A percentile compares a stretch with the other conserved stretches of the same genome.
These are phyloP conservation scores for Campoletis sonorensis DNA, from an alignment of 1,140 invertebrate genomes.

Conservation along the genomic window DNA sequence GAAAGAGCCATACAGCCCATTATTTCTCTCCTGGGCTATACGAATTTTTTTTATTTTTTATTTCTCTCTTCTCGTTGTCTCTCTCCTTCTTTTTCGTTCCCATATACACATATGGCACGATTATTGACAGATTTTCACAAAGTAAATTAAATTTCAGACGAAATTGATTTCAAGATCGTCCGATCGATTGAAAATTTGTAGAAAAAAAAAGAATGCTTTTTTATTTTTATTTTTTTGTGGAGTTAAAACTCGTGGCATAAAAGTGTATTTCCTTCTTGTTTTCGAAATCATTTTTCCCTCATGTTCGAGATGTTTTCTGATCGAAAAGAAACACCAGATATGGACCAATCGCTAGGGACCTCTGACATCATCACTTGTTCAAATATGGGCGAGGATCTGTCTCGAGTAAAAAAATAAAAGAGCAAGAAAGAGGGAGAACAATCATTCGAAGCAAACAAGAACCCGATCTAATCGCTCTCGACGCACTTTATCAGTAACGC, in stretches of 20 bases:
- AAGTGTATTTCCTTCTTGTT: too few relatives aligned
- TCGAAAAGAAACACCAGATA: conserved; percentile 59
- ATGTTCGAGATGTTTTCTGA: too few relatives aligned
- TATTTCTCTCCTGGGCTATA: not conserved
- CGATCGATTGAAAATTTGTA: too few relatives aligned
- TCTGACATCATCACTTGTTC: conserved; percentile 64
- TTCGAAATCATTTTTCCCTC: too few relatives aligned
- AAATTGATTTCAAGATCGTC: too few relatives aligned
- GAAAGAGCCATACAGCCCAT: conserved; percentile 13
- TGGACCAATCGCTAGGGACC: conserved; percentile 62
- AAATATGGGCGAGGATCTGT: conserved; percentile 69
- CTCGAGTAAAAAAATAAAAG: not conserved
- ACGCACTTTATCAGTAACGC: conserved; percentile 59
- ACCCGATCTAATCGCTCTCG: conserved; percentile 67
- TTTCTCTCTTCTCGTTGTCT: not conserved
- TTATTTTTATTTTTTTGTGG: too few relatives aligned
- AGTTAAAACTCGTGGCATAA: too few relatives aligned
- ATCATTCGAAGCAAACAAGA: conserved; percentile 64
- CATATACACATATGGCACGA: not conserved
- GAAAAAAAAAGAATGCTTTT: too few relatives aligned
- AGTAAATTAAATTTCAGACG: too few relatives aligned
- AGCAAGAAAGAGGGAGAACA: conserved; percentile 4
- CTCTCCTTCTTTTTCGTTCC: not conserved
- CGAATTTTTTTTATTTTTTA: not conserved
- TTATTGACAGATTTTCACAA: not conserved